Percentiles rank a stretch among this genome's conserved stretches.
phyloP scores from a whole-genome alignment of 2,888 invertebrate species.

The Tanypteryx hageni region DNA sequence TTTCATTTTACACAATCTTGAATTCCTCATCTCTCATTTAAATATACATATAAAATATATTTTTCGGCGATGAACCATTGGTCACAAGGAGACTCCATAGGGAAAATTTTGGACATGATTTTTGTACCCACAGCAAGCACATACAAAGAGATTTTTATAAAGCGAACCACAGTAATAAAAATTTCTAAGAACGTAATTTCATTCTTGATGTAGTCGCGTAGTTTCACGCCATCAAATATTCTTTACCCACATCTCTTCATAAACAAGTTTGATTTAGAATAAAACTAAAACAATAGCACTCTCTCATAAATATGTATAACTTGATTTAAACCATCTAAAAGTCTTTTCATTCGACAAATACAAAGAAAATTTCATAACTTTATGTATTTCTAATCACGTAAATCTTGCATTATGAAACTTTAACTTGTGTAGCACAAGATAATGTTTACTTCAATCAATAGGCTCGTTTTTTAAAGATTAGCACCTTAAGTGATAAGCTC shows the following conservation, averaged over 20 bases:
- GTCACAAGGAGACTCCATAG: background rate
- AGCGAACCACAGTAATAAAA: background rate
- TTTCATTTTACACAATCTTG: constrained; percentile 28
- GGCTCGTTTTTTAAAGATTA: background rate
- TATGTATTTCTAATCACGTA: background rate
- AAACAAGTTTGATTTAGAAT: no score
- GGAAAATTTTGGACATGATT: background rate
- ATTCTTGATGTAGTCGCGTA: background rate
- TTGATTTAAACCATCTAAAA: background rate
- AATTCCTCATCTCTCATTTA: constrained; percentile 42
- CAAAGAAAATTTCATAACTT: background rate
- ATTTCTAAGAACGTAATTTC: background rate
- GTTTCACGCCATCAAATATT: background rate
- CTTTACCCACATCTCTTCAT: background rate
- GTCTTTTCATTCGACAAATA: background rate
- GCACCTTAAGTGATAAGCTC: background rate
- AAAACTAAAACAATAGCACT: background rate
- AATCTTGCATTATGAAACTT: background rate
- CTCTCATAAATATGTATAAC: background rate
- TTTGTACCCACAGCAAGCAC: constrained; percentile 48
- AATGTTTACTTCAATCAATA: background rate
- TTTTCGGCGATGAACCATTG: constrained; percentile 46
- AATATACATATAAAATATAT: constrained; percentile 63
- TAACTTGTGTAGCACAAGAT: background rate
- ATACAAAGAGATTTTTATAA: background rate